Percentiles rank a stretch among this genome's conserved stretches.
These are phyloP conservation scores for Synanthedon tipuliformis DNA, from an alignment of 2,888 invertebrate species.

Conservation along the genomic window DNA sequence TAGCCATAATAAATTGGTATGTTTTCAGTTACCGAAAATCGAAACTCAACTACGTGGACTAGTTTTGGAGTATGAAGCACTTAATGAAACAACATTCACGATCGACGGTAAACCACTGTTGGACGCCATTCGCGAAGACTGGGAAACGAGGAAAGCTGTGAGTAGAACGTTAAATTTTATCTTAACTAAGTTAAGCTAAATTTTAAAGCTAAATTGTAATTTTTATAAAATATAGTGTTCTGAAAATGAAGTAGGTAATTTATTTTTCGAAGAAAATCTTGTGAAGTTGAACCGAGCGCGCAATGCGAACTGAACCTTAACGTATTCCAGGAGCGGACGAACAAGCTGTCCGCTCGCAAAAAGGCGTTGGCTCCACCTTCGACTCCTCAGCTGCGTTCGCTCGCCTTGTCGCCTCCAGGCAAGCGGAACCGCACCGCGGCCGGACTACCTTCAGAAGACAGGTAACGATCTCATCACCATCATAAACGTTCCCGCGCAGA, in stretches of 20 bases:
- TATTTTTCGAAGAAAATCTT: too few species aligned
- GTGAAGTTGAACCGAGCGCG: too few species aligned
- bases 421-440: constrained; percentile 60
- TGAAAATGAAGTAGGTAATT: too few species aligned
- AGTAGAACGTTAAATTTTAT: too few species aligned
- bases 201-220: too few species aligned
- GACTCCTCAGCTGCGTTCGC: constrained; percentile 38
- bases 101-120: constrained; percentile 74
- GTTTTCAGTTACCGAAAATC: constrained; percentile 75
- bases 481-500: too few species aligned
- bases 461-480: constrained; percentile 16
- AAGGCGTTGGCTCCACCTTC: constrained; percentile 50
- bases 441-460: constrained; percentile 39
- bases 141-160: constrained; percentile 72
- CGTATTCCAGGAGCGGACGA: constrained; percentile 49
- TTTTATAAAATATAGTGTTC: too few species aligned
- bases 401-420: constrained; percentile 55
- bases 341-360: constrained; percentile 66
- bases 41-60: constrained; percentile 74
- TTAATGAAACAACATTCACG: constrained; percentile 67
- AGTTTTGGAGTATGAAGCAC: constrained; percentile 65
- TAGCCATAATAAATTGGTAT: not conserved
- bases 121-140: constrained; percentile 72
- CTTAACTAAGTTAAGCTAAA: too few species aligned
- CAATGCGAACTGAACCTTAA: not conserved